A percentile compares a stretch with the other conserved stretches of the same genome.
phyloP scores from a whole-genome alignment of 92 coral and sea anemone genomes.

The Ricordea florida region DNA sequence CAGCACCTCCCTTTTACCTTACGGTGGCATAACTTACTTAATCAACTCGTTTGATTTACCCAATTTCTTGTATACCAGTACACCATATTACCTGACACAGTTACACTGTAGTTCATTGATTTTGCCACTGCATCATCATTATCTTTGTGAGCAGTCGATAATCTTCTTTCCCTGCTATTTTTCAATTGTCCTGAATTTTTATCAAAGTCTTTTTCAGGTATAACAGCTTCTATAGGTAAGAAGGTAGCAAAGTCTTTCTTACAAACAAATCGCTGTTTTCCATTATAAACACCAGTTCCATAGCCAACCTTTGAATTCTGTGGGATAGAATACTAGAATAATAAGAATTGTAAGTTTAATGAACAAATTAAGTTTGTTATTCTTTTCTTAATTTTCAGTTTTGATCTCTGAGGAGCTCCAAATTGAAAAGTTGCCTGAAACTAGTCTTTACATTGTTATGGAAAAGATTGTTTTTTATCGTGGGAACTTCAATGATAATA shows the following conservation, averaged over 20 bases:
- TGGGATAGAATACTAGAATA: neutral
- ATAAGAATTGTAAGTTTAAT: neutral
- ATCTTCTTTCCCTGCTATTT: neutral
- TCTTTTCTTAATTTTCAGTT: neutral
- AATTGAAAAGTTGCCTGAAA: too few species aligned
- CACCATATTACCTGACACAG: neutral
- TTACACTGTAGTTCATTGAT: neutral
- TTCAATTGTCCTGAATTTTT: neutral
- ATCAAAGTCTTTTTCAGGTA: slow-evolving; percentile 62
- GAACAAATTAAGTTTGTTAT: neutral
- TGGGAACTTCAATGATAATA: too few species aligned
- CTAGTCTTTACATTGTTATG: too few species aligned
- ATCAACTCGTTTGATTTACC: neutral
- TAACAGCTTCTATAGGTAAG: slow-evolving; percentile 48
- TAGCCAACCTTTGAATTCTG: slow-evolving; percentile 63
- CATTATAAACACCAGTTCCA: slow-evolving; percentile 65
- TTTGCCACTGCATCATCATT: neutral
- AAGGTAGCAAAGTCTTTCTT: slow-evolving; percentile 51
- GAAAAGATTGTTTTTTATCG: too few species aligned
- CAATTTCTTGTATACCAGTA: neutral
- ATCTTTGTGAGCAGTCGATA: neutral
- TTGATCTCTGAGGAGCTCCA: too few species aligned
- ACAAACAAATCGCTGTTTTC: slow-evolving; percentile 57
- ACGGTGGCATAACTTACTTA: neutral
- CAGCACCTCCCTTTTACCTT: too few species aligned